These are phyloP conservation scores for Bombus superbus DNA, from an alignment of 1,140 invertebrate genomes.

Conservation along the genomic window DNA sequence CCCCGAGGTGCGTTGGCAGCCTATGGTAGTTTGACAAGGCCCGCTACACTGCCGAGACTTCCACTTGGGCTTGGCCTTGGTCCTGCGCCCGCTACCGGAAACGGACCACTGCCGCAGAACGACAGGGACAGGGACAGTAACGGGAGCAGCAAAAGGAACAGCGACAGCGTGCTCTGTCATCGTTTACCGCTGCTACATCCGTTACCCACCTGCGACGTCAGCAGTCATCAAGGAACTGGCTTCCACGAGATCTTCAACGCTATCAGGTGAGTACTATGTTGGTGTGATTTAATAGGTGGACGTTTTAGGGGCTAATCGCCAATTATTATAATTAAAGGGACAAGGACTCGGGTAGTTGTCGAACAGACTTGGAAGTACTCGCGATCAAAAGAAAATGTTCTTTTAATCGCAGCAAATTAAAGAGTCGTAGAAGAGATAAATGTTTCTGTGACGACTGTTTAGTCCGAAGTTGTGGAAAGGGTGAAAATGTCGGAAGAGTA, in stretches of 20 bases:
- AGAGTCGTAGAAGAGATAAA: no score
- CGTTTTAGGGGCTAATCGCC: fast-evolving
- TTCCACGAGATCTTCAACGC: conserved; percentile 82
- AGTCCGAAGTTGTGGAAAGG: not conserved
- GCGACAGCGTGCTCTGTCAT: conserved; percentile 83
- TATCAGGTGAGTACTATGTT: conserved; percentile 66
- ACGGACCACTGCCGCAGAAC: conserved; percentile 68
- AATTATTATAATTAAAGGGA: no score
- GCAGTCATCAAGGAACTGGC: conserved; percentile 80
- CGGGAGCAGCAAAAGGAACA: conserved; percentile 82
- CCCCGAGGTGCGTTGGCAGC: conserved; percentile 79
- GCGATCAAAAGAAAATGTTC: no score
- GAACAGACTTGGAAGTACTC: no score
- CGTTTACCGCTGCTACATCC: conserved; percentile 83
- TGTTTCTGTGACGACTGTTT: not conserved
- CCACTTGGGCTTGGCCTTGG: conserved; percentile 76
- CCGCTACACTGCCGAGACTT: conserved; percentile 81
- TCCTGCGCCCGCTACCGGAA: conserved; percentile 71
- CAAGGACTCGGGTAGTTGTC: no score
- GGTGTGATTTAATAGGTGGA: not conserved
- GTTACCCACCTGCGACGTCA: conserved; percentile 81
- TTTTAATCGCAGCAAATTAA: no score
- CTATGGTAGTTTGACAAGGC: conserved; percentile 78
- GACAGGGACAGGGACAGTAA: conserved; percentile 75
- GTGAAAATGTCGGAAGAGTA: not conserved